A percentile compares a stretch with the other conserved stretches of the same genome.
Conservation (phyloP, 2,888 invertebrate species). For the Leptinotarsa juncta region DNA sequence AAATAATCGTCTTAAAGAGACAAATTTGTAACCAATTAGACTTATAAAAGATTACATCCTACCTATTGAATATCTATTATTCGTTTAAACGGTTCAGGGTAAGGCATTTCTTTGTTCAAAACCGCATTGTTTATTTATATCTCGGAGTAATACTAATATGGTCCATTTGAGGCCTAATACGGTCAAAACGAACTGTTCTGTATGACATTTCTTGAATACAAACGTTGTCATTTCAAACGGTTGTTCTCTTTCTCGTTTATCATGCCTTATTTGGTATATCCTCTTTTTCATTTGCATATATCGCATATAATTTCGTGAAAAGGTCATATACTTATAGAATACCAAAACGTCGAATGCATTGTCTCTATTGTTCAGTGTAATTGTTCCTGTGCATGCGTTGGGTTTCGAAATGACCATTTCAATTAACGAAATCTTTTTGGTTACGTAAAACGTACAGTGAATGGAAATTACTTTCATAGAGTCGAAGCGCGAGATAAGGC, state of each 20-base stretch:
- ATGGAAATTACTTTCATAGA: background rate
- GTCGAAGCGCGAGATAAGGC: background rate
- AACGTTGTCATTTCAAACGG: slow-evolving; percentile 26
- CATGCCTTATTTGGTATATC: background rate
- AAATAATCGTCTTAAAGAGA: background rate
- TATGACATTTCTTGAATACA: slow-evolving; percentile 36
- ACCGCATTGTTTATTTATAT: slow-evolving; percentile 1
- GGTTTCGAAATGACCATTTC: background rate
- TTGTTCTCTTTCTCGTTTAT: slow-evolving; percentile 9
- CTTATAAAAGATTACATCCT: background rate
- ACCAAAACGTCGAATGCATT: background rate
- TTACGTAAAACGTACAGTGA: background rate
- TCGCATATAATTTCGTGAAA: background rate
- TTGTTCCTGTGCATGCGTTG: slow-evolving; percentile 1
- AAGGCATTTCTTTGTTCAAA: background rate
- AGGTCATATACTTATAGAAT: slow-evolving; percentile 1
- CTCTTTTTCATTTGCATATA: background rate
- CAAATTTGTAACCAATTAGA: slow-evolving; percentile 1
- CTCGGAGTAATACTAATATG: slow-evolving; percentile 19
- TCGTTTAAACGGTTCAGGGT: background rate
- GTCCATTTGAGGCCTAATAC: slow-evolving; percentile 31
- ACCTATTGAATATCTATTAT: background rate
- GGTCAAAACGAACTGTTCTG: slow-evolving; percentile 41
- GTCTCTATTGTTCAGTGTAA: background rate
- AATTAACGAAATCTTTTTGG: background rate